Conservation (phyloP, 2,888 invertebrate species). For the Nephrotoma flavescens region DNA sequence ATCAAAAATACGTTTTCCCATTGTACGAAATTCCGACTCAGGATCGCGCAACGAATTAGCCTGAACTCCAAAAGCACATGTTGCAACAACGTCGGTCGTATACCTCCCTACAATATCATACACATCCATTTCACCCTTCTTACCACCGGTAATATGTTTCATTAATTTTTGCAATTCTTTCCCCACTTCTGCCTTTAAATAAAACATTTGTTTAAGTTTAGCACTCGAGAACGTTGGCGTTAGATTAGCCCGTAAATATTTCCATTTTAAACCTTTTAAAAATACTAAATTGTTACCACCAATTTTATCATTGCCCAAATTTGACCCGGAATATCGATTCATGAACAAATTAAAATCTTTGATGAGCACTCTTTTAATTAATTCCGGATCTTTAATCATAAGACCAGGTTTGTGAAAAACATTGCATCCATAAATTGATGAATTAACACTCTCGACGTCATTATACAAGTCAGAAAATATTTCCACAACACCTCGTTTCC, state of each 20-base stretch:
- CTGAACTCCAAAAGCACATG: constrained; percentile 25
- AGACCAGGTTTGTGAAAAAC: constrained; percentile 31
- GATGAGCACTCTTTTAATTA: constrained; percentile 32
- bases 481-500: neutral
- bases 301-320: constrained; percentile 26
- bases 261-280: constrained; percentile 32
- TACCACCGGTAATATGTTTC: neutral
- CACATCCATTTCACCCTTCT: constrained; percentile 19
- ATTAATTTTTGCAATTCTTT: constrained; percentile 17
- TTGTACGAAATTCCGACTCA: constrained; percentile 21
- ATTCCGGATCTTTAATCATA: constrained; percentile 30
- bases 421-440: constrained; percentile 27
- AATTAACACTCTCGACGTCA: constrained; percentile 14
- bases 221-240: constrained; percentile 34
- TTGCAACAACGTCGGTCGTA: constrained; percentile 26
- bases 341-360: constrained; percentile 33
- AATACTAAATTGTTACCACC: constrained; percentile 32
- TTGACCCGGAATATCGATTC: constrained; percentile 22
- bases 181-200: constrained; percentile 23
- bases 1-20: constrained; percentile 18
- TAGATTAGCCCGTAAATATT: constrained; percentile 28
- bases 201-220: constrained; percentile 30
- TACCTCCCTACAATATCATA: constrained; percentile 24
- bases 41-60: constrained; percentile 25
- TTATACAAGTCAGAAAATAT: neutral